Base-by-base conservation (phyloP, 2,888 invertebrate species). In the Microdon myrmicae region DNA sequence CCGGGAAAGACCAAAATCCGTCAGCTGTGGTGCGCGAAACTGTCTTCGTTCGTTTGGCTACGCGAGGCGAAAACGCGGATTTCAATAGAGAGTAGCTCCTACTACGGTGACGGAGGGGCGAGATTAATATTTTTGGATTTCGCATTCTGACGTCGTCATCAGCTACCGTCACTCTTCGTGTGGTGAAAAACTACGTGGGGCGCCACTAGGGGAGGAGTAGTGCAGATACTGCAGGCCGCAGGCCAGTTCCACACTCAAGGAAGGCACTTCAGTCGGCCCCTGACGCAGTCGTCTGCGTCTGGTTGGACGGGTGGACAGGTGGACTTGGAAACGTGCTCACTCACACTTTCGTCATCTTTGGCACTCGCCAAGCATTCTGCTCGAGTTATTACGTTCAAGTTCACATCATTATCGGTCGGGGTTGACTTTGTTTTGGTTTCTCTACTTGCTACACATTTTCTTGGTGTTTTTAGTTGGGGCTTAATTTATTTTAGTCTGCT, bases 371-470 rank as follows among this genome's bases (percentile, higher is more conserved):
- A 53, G 53, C 59, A 44, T 39, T 48, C 54, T 66, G 59, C 59
- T 54, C 59, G 58, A 59, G 66, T 67, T 67, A 67, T 68, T 68
- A 59, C 67, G 68, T 67, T 68, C 68, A 68, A 68, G 68, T 68
- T 68, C 68, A 68, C 58, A 58, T 67, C 67, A 61, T 56, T 51
- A 29, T 55, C 48, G 51, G 45, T 54, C 48, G 49, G 51, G 59
- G 45, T 47, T 59, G 45, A 26, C 32, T 26, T 28, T 43, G 14
- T 29, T 17, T 35, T 47, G 13, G 8, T 53, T 12, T 19, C 2
- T 35, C 32, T 43, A 48, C 35, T 34, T 14, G 17, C 20, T 51
- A 29, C 25, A 22, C 20, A 37, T 13, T n/a, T 41, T 38, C 22
- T 38, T 43, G 16, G n/a, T 8, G 10, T 25, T 34, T 25, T 38